A percentile compares a stretch with the other conserved stretches of the same genome.
Evolutionary conservation across 2,797 vertebrate species (phyloP).

Genomic region (Rhynchotus rufescens): DNA sequence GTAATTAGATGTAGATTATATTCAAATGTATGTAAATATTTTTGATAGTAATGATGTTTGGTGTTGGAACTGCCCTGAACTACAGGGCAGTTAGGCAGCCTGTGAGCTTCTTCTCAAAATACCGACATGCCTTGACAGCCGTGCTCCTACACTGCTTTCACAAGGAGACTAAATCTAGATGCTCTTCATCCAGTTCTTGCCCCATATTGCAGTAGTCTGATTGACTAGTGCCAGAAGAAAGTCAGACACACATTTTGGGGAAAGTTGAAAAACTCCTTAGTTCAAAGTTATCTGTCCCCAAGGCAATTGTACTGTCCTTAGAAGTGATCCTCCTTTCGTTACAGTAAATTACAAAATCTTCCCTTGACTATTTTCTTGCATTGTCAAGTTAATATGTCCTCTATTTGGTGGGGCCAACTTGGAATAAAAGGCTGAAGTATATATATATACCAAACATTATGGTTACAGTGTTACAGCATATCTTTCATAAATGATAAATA

Average conservation of each 20-base stretch:
- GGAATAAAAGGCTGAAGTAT: neutral
- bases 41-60: neutral
- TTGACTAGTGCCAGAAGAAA: neutral
- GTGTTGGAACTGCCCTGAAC: neutral
- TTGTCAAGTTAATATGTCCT: neutral
- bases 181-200: neutral
- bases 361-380: neutral
- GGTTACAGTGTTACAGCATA: neutral
- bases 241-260: conserved; percentile 9
- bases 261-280: neutral
- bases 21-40: neutral
- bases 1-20: neutral
- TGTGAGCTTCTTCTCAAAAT: neutral
- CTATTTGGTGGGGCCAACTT: neutral
- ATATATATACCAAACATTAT: neutral
- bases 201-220: neutral
- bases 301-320: neutral
- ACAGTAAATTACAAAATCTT: neutral
- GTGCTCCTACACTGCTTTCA: neutral
- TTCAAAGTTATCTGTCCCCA: conserved; percentile 1
- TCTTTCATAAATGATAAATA: neutral
- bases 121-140: neutral
- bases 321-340: neutral
- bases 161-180: neutral
- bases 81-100: neutral